Percentiles rank a stretch among this genome's conserved stretches.
Conservation (phyloP, 2,113 vertebrate genomes). For the Hemicordylus capensis region DNA sequence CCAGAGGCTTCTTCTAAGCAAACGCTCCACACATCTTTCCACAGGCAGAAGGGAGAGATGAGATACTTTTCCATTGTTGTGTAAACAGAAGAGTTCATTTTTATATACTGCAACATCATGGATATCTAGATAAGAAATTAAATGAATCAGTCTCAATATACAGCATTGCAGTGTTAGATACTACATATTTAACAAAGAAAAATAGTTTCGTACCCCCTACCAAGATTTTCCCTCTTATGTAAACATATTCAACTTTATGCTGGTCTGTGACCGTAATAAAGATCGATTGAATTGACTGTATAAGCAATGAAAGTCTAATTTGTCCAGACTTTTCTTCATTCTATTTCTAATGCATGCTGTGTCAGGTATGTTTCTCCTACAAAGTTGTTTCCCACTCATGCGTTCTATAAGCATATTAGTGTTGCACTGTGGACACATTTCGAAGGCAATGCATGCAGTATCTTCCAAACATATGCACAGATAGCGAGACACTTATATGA, state of each 20-base stretch:
- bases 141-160: background rate
- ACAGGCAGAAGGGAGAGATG: constrained; percentile 88
- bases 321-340: background rate
- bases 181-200: background rate
- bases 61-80: constrained; percentile 84
- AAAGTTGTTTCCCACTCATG: too few relatives aligned
- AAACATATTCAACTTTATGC: too few relatives aligned
- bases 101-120: constrained; percentile 87
- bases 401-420: too few relatives aligned
- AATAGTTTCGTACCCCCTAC: background rate
- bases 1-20: constrained; percentile 89
- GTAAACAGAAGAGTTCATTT: constrained; percentile 92
- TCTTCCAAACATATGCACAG: background rate
- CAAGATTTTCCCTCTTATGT: background rate
- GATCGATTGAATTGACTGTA: too few relatives aligned
- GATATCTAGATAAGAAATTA: constrained; percentile 79
- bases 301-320: background rate
- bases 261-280: too few relatives aligned
- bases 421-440: too few relatives aligned
- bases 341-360: background rate
- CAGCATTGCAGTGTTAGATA: background rate
- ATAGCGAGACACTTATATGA: background rate
- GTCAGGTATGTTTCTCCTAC: background rate
- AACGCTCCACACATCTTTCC: constrained; percentile 91
- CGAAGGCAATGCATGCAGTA: too few relatives aligned